Base-by-base conservation (phyloP, 2,797 vertebrate genomes). In the Morus bassanus region DNA sequence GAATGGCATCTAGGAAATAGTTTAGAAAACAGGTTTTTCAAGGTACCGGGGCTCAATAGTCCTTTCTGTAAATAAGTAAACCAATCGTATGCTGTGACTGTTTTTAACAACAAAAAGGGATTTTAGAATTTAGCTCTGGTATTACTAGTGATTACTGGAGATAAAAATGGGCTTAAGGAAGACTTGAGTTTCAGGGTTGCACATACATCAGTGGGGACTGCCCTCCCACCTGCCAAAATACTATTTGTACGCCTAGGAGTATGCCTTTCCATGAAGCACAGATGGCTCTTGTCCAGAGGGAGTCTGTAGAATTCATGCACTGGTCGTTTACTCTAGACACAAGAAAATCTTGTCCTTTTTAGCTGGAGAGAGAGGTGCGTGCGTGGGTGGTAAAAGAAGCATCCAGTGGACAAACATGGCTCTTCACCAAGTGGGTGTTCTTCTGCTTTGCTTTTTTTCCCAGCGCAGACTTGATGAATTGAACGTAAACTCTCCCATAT, bases 1-100 rank as follows among this genome's bases (percentile, higher is more conserved):
- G 39, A 64, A 13, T 87, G 75, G 50, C 54, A 85, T 24, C 51
- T 10, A 1, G 5, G 31, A 80, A 84, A 75, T 6, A 31, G 68
- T 93, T 88, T 39, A 69, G 86, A 53, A 78, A 91, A 88, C 93
- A 83, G 92, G 93, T 94, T 94, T 92, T 83, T 53, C 68, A 33
- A 57, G 81, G 67, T n/a, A 31, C 16, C 60, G 25, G 10, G 76
- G 59, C 63, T 45, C 1, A 0, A 21, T 5, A 8, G 41, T 6
- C 56, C 9, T 6, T 43, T 33, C 74, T 89, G 84, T 84, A 85
- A 93, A 93, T 95, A 65, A 96, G 70, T 89, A 89, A 91, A 54
- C 65, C 63, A 39, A 11, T 27, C 1, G 1, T 7, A 3, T 46
- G 37, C 59, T 11, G 0, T 5, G 16, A 3, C n/a, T 35, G 35